Base-by-base conservation (phyloP, 2,113 vertebrate species). In the Hirundichthys speculiger region DNA sequence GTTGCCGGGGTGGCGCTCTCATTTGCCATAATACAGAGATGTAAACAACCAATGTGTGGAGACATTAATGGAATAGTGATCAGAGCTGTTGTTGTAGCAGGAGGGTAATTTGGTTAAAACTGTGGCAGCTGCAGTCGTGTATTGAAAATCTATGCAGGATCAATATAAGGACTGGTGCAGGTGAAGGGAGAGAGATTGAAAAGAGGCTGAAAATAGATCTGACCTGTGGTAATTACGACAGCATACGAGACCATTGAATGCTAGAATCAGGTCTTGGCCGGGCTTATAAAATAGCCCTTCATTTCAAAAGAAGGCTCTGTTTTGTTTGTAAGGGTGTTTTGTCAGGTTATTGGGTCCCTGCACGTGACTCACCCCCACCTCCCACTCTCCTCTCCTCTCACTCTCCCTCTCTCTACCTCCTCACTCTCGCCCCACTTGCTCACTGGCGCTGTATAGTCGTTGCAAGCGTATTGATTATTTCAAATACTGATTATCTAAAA, bases 381-480 rank as follows among this genome's bases (percentile, higher is more conserved):
- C 40, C 39, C 30, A 10, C 30, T 34, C 42, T 16, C 41, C 64
- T 21, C 20, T 27, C 21, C 38, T 52, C 13, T n/a, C 25, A 13
- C 39, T 55, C 49, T 13, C 65, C n/a, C 46, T 13, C 57, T 22
- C 22, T 57, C 30, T 40, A 7, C 46, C 64, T 68, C 55, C 58
- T 46, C 62, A 64, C 62, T 34, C 66, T 56, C 38, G 6, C 67
- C 50, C 51, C 52, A 25, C 58, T 64, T 72, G 57, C 82, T 84
- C 84, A 30, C 80, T 81, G 62, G 68, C 71, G 71, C 83, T 88
- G 77, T 80, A 82, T 88, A 79, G 81, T 87, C 59, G 86, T 91
- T 89, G 89, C 90, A 88, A 87, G 90, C 75, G 57, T 95, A 97
- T 96, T 91, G 95, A 96, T 97, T 93, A 94, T 91, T 91, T 91